phyloP scores from a whole-genome alignment of 2,797 vertebrate genomes.

The Ctenopoma kingsleyae region DNA sequence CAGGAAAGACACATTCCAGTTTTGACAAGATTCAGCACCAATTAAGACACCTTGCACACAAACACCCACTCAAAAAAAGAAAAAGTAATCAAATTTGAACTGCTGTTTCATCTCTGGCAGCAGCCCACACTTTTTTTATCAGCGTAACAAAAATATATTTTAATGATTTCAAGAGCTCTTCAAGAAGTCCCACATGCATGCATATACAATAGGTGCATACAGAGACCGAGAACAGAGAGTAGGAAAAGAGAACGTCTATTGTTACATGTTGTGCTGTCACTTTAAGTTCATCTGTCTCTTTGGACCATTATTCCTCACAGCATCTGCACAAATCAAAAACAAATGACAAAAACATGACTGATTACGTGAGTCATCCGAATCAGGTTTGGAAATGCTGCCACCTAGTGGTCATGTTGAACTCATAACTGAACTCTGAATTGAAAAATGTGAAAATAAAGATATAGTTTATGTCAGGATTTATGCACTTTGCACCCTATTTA shows the following conservation, averaged over 20 bases:
- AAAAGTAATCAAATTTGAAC: constrained; percentile 6
- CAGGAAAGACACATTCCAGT: constrained; percentile 41
- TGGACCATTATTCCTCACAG: neutral
- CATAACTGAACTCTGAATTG: neutral
- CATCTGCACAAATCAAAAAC: constrained; percentile 14
- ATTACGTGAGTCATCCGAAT: neutral
- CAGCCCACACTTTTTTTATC: neutral
- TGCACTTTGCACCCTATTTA: neutral
- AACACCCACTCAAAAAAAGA: neutral
- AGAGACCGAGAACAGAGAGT: neutral
- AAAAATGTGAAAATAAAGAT: neutral
- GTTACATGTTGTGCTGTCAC: neutral
- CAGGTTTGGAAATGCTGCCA: constrained; percentile 70
- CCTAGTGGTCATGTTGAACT: constrained; percentile 55
- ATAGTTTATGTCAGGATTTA: neutral
- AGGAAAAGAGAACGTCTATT: neutral
- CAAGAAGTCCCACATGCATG: neutral
- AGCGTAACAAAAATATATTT: neutral
- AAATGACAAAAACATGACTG: neutral
- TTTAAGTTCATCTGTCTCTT: neutral
- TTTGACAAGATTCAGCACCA: constrained; percentile 44
- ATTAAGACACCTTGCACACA: constrained; percentile 35
- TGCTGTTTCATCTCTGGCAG: constrained; percentile 7
- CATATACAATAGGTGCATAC: neutral
- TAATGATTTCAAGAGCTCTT: neutral